phyloP scores from a whole-genome alignment of 2,888 invertebrate species.

The Ommatoiulus sabulosus region DNA sequence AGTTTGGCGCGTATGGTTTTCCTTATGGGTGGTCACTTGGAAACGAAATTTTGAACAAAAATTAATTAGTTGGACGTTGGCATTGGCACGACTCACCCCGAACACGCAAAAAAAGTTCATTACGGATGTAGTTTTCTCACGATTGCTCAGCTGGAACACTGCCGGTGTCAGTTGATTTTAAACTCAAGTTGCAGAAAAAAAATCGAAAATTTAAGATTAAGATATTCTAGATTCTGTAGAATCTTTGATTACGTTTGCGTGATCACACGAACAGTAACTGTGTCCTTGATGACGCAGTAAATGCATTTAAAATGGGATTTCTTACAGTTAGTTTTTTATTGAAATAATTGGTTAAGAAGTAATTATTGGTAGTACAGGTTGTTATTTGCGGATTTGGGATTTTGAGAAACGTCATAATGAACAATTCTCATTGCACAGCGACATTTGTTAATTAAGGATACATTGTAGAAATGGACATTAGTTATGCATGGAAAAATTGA shows the following conservation, averaged over 20 bases:
- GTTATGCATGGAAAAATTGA: too few species aligned
- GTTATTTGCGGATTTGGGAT: too few species aligned
- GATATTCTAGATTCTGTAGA: background rate
- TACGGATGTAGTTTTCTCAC: constrained; percentile 18
- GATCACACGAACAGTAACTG: too few species aligned
- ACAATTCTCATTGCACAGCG: too few species aligned
- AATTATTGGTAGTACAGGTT: too few species aligned
- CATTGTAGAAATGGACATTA: too few species aligned
- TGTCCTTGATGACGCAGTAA: too few species aligned
- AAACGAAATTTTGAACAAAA: background rate
- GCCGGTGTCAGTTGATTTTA: background rate
- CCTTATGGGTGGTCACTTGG: background rate
- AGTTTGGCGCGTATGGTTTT: background rate
- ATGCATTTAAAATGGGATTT: too few species aligned
- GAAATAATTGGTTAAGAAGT: background rate
- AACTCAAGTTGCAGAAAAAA: background rate
- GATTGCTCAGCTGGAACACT: background rate
- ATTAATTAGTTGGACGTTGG: background rate
- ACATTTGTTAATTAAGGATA: too few species aligned
- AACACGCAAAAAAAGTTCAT: background rate
- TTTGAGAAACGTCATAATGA: too few species aligned
- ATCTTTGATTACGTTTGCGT: too few species aligned
- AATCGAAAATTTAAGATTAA: background rate
- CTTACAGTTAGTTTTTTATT: background rate
- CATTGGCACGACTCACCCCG: background rate